Evolutionary conservation across 2,113 vertebrate genomes (phyloP).

Genomic region (Misgurnus mizolepis): DNA sequence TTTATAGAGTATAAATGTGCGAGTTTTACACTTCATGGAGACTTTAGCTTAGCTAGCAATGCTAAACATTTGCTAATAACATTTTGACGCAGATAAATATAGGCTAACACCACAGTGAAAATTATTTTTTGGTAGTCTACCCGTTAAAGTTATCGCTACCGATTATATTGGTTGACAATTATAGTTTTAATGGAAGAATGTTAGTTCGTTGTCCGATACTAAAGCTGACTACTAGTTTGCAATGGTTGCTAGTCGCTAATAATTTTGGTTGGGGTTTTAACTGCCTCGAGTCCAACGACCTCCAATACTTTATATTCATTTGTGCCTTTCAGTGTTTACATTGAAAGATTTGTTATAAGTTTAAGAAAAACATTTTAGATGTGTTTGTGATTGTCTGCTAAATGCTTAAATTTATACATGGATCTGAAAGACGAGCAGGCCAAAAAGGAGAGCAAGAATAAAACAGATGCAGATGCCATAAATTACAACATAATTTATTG

Average conservation of each 20-base stretch:
- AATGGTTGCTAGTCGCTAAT: neutral
- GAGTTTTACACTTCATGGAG: neutral
- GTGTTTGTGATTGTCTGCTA: too few relatives aligned
- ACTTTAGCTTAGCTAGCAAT: conserved; percentile 1
- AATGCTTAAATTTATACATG: neutral
- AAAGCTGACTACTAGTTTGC: neutral
- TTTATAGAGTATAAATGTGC: too few relatives aligned
- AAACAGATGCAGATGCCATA: neutral
- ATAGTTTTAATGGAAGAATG: neutral
- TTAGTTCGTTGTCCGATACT: neutral
- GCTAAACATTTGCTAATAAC: conserved; percentile 31
- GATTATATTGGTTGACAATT: conserved; percentile 4
- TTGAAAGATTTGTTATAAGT: neutral
- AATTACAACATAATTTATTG: neutral
- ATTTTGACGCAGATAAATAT: conserved; percentile 16
- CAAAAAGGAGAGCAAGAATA: neutral
- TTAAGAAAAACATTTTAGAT: neutral
- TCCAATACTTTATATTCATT: neutral
- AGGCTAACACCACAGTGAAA: neutral
- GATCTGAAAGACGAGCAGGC: conserved; percentile 17
- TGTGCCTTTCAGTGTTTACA: neutral
- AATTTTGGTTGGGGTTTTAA: neutral
- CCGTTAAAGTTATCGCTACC: neutral
- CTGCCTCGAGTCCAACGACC: neutral
- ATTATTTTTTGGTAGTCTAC: neutral